Conservation (phyloP, 1,140 invertebrate genomes). For the Calycopis cecrops region DNA sequence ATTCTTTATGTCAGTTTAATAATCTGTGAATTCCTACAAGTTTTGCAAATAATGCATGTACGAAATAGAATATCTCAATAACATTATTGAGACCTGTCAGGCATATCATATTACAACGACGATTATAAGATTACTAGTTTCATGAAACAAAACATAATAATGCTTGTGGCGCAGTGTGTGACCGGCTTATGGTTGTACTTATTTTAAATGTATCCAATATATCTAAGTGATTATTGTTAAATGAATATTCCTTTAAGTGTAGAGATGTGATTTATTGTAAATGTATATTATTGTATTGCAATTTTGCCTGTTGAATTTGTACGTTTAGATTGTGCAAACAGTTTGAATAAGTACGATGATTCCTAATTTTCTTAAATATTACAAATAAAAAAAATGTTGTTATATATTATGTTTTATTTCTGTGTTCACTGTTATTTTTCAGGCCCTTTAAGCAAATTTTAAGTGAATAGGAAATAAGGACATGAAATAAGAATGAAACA, state of each 20-base stretch:
- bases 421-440: conserved; percentile 18
- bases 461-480: too few relatives aligned
- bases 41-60: too few relatives aligned
- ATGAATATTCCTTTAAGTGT: conserved; percentile 15
- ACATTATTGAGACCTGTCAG: too few relatives aligned
- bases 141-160: background rate
- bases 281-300: conserved; percentile 16
- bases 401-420: conserved; percentile 32
- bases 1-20: too few relatives aligned
- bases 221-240: conserved; percentile 8
- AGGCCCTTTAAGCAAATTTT: too few relatives aligned
- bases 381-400: conserved; percentile 58
- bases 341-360: conserved; percentile 36
- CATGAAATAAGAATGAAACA: too few relatives aligned
- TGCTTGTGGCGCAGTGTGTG: too few relatives aligned
- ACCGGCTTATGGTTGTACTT: background rate
- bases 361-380: conserved; percentile 50
- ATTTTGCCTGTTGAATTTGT: conserved; percentile 16
- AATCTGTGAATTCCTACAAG: too few relatives aligned
- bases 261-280: conserved; percentile 18
- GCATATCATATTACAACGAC: too few relatives aligned
- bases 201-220: conserved; percentile 5
- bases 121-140: too few relatives aligned
- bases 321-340: conserved; percentile 34
- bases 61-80: too few relatives aligned